Conservation (phyloP, 1,140 invertebrate genomes). For the Pissodes strobi region DNA sequence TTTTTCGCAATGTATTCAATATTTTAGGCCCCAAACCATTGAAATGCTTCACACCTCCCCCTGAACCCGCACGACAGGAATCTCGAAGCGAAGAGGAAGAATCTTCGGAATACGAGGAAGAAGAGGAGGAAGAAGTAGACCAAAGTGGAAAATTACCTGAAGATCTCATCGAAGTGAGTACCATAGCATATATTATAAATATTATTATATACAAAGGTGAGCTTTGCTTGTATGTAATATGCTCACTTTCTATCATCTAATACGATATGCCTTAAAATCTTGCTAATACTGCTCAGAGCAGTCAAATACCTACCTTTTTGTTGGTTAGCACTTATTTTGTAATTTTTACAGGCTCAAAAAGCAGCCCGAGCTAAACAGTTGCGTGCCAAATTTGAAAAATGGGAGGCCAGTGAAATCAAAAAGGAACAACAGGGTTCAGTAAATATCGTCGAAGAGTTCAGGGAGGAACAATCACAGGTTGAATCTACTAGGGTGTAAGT, state of each 20-base stretch:
- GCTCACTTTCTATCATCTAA: too few species aligned
- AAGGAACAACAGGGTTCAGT: conserved; percentile 53
- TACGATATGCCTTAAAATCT: too few species aligned
- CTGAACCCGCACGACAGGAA: conserved; percentile 65
- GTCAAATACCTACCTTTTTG: too few species aligned
- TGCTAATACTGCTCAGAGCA: too few species aligned
- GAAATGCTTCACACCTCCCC: conserved; percentile 87
- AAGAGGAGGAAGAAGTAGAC: conserved; percentile 63
- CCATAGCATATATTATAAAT: too few species aligned
- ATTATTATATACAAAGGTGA: too few species aligned
- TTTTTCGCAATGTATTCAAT: neutral
- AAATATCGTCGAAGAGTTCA: conserved; percentile 58
- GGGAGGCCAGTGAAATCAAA: conserved; percentile 76
- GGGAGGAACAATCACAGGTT: conserved; percentile 64
- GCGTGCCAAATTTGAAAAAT: conserved; percentile 88
- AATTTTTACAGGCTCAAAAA: conserved; percentile 67
- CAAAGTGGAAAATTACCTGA: conserved; percentile 52
- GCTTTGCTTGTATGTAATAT: too few species aligned
- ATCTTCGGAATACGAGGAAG: conserved; percentile 61
- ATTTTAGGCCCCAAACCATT: conserved; percentile 73
- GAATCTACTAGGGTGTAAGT: conserved; percentile 72
- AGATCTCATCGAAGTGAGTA: conserved; percentile 41
- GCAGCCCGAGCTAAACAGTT: conserved; percentile 84
- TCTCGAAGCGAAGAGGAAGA: conserved; percentile 58
- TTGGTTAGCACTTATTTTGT: neutral